Percentiles rank a stretch among this genome's conserved stretches.
Evolutionary conservation across 1,140 invertebrate genomes (phyloP).

Genomic region (Goniozus legneri): DNA sequence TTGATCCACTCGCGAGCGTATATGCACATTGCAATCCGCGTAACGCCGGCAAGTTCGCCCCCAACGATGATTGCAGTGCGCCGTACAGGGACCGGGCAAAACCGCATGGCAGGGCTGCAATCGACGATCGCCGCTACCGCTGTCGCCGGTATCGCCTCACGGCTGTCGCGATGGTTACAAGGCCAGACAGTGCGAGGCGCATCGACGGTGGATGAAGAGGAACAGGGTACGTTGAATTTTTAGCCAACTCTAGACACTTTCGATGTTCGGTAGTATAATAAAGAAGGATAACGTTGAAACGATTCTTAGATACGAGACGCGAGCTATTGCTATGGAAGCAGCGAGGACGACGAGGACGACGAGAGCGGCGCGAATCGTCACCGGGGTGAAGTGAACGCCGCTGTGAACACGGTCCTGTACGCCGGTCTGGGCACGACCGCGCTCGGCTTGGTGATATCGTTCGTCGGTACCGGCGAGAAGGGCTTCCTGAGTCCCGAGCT

Average conservation of each 20-base stretch:
- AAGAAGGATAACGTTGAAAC: no score
- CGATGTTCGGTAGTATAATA: no score
- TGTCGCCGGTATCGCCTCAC: slow-evolving; percentile 42
- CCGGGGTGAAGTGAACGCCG: slow-evolving; percentile 60
- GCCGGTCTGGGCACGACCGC: slow-evolving; percentile 79
- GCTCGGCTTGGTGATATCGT: slow-evolving; percentile 79
- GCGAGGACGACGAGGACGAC: slow-evolving; percentile 60
- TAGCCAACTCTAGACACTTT: no score
- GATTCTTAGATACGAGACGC: slow-evolving; percentile 73
- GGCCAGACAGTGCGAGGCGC: slow-evolving; percentile 62
- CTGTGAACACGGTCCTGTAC: slow-evolving; percentile 75
- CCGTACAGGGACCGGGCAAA: slow-evolving; percentile 58
- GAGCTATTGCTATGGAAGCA: slow-evolving; percentile 65
- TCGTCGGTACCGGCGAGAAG: slow-evolving; percentile 85
- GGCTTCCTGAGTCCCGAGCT: slow-evolving; percentile 83
- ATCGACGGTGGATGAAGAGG: slow-evolving; percentile 77
- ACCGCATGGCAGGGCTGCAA: slow-evolving; percentile 79
- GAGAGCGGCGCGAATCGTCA: slow-evolving; percentile 36
- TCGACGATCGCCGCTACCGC: slow-evolving; percentile 57
- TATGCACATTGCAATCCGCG: no score
- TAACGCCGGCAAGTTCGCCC: no score
- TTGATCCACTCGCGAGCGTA: no score
- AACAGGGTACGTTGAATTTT: slow-evolving; percentile 74
- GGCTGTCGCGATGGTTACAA: slow-evolving; percentile 58
- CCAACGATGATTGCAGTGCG: slow-evolving; percentile 52